Evolutionary conservation across 1,140 invertebrate genomes (phyloP).

Genomic region (Anastrepha ludens): DNA sequence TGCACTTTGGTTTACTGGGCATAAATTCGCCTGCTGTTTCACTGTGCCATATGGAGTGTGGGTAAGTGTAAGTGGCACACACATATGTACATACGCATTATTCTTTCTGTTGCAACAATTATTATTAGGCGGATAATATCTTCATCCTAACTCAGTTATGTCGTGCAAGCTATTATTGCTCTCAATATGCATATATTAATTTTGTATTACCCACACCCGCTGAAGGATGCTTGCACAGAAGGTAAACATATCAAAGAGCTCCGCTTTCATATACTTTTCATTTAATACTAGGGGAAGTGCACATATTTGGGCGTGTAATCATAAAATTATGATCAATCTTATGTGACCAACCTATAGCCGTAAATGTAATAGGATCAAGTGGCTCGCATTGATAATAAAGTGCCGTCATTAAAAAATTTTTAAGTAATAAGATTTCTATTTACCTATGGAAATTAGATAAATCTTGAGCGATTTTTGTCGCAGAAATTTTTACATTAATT

Average conservation of each 20-base stretch:
- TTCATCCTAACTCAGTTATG: conserved; percentile 48
- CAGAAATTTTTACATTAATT: no score
- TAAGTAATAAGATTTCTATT: no score
- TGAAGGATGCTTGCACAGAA: no score
- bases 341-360: background rate
- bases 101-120: background rate
- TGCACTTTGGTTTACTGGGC: background rate
- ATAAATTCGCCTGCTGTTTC: background rate
- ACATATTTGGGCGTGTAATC: conserved; percentile 3
- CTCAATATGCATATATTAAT: conserved; percentile 45
- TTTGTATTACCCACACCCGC: background rate
- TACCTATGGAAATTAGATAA: no score
- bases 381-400: background rate
- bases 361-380: background rate
- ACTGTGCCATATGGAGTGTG: background rate
- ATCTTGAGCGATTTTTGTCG: no score
- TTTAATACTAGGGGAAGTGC: background rate
- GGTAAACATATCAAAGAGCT: background rate
- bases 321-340: background rate
- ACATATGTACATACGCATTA: background rate
- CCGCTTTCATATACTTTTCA: background rate
- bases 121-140: conserved; percentile 50
- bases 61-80: background rate
- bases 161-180: conserved; percentile 42
- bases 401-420: background rate